Conservation (phyloP, 2,113 vertebrate genomes). For the Anarhynchus alexandrinus region DNA sequence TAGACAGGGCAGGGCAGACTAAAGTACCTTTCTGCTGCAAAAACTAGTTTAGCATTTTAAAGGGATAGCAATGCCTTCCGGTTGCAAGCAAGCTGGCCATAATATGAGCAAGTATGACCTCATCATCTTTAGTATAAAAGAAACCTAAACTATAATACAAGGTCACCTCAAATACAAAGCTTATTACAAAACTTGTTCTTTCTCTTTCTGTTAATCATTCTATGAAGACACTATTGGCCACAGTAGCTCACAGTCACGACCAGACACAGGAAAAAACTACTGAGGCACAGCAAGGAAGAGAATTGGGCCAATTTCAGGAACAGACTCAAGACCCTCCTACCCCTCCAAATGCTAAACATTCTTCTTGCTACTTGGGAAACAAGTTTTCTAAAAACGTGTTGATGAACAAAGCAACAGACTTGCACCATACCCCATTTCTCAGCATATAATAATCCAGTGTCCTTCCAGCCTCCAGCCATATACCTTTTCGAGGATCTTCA, state of each 20-base stretch:
- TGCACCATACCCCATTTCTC: conserved; percentile 88
- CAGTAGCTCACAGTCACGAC: neutral
- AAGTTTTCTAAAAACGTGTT: neutral
- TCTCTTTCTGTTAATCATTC: neutral
- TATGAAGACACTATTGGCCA: neutral
- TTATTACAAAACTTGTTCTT: neutral
- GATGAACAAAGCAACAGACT: neutral
- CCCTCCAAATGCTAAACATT: neutral
- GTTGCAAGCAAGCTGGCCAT: neutral
- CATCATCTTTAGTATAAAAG: neutral
- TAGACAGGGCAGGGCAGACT: neutral
- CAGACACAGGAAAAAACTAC: neutral
- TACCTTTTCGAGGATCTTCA: conserved; percentile 96
- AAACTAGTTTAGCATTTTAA: neutral
- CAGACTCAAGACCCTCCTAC: neutral
- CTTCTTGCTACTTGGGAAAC: neutral
- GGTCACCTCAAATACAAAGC: neutral
- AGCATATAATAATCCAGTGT: conserved; percentile 99
- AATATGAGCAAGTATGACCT: neutral
- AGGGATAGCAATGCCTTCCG: neutral
- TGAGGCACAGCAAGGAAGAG: neutral
- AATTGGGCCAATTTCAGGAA: neutral
- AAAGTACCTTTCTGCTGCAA: neutral
- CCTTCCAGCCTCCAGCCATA: conserved; percentile 96
- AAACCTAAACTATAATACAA: neutral